A percentile compares a stretch with the other conserved stretches of the same genome.
Evolutionary conservation across 2,888 invertebrate species (phyloP).

Genomic region (Chymomyza caudatula): DNA sequence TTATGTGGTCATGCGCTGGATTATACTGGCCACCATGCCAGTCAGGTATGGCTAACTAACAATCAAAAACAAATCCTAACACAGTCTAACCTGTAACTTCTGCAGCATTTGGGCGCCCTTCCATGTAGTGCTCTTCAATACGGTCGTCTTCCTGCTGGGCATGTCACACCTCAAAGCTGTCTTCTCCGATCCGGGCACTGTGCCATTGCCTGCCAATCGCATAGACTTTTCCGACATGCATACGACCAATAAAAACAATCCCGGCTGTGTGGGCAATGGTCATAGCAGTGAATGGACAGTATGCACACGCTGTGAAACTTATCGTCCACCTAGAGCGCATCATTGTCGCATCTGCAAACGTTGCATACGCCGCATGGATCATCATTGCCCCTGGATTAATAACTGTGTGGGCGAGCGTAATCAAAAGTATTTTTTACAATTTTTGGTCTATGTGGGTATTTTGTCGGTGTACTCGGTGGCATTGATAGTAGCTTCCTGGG

Average conservation of each 20-base stretch:
- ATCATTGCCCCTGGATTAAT: conserved; percentile 94
- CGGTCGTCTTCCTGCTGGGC: conserved; percentile 85
- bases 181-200: conserved; percentile 92
- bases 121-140: conserved; percentile 88
- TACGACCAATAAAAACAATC: conserved; percentile 79
- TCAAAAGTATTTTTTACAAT: conserved; percentile 94
- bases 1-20: conserved; percentile 91
- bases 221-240: conserved; percentile 90
- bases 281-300: conserved; percentile 87
- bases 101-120: conserved; percentile 89
- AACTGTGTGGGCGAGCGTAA: conserved; percentile 95
- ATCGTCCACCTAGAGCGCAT: conserved; percentile 90
- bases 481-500: conserved; percentile 86
- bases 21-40: conserved; percentile 88
- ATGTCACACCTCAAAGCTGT: conserved; percentile 91
- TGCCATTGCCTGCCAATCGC: conserved; percentile 85
- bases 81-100: neutral
- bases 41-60: conserved; percentile 82
- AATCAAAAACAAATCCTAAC: neutral
- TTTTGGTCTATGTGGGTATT: conserved; percentile 87
- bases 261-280: conserved; percentile 77
- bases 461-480: conserved; percentile 83
- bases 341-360: conserved; percentile 92
- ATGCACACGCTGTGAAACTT: conserved; percentile 84
- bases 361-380: conserved; percentile 82